Evolutionary conservation across 2,113 vertebrate species (phyloP).

Genomic region (Oncorhynchus tshawytscha): DNA sequence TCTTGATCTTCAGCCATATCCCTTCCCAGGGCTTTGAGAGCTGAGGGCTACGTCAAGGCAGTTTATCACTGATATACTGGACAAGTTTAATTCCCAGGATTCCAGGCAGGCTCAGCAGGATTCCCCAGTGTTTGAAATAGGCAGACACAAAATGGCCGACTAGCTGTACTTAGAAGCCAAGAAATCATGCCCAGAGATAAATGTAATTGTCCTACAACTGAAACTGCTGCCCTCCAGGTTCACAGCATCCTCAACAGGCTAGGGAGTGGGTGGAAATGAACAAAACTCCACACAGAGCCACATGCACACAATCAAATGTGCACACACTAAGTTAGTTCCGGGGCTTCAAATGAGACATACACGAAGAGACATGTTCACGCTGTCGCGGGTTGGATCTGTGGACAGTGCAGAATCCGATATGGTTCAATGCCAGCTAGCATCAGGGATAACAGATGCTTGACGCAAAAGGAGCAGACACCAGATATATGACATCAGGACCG

Average conservation of each 20-base stretch:
- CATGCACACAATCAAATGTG: not conserved
- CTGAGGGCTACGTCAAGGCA: slow-evolving; percentile 22
- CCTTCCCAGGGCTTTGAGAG: slow-evolving; percentile 47
- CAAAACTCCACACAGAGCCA: not conserved
- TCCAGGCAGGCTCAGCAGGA: slow-evolving; percentile 9
- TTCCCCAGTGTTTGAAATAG: not conserved
- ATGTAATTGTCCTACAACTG: not conserved
- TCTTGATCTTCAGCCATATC: slow-evolving; percentile 59
- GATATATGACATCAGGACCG: slow-evolving; percentile 38
- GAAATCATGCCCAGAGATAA: not conserved
- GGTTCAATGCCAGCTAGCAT: slow-evolving; percentile 43
- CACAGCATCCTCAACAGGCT: not conserved
- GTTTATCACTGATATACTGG: slow-evolving; percentile 47
- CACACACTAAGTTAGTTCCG: not conserved
- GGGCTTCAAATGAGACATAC: slow-evolving; percentile 16
- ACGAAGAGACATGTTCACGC: not conserved
- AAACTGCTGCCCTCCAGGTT: not conserved
- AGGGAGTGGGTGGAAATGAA: not conserved
- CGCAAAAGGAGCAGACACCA: slow-evolving; percentile 21
- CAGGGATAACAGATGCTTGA: slow-evolving; percentile 47
- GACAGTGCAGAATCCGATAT: slow-evolving; percentile 12
- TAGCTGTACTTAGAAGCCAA: not conserved
- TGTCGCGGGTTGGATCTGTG: slow-evolving; percentile 16
- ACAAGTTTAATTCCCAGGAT: slow-evolving; percentile 49
- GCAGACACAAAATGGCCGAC: slow-evolving; percentile 8